phyloP scores from a whole-genome alignment of 2,113 vertebrate genomes.

The Thermophis baileyi region DNA sequence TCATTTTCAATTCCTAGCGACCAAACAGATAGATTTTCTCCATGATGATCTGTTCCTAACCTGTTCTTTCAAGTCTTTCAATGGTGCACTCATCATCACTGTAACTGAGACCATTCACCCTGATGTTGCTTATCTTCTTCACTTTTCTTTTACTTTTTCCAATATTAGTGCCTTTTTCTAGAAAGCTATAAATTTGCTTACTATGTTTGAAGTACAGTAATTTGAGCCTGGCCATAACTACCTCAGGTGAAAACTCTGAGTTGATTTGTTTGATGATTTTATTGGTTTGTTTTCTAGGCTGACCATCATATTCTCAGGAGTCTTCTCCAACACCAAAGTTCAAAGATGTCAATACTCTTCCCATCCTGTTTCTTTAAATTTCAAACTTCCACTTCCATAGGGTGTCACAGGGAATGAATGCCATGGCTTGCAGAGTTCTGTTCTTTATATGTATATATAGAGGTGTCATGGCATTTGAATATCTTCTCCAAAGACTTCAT shows the following conservation, averaged over 20 bases:
- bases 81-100: neutral
- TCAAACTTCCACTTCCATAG: neutral
- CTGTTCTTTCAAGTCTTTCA: neutral
- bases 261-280: neutral
- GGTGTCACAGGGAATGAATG: neutral
- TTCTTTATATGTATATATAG: neutral
- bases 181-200: neutral
- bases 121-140: neutral
- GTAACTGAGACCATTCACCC: neutral
- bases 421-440: neutral
- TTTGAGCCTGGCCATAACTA: neutral
- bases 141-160: neutral
- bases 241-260: neutral
- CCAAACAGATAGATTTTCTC: neutral
- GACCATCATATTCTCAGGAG: neutral
- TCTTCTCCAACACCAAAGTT: neutral
- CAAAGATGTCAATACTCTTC: neutral
- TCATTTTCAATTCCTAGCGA: neutral
- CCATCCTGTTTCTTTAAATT: neutral
- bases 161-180: neutral
- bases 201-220: neutral
- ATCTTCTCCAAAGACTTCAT: neutral
- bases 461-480: neutral
- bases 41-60: neutral
- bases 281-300: neutral